Evolutionary conservation across 1,140 invertebrate genomes (phyloP), one percentile per base, ranked within the genome.

Genomic region (Lepidurus packardi): DNA sequence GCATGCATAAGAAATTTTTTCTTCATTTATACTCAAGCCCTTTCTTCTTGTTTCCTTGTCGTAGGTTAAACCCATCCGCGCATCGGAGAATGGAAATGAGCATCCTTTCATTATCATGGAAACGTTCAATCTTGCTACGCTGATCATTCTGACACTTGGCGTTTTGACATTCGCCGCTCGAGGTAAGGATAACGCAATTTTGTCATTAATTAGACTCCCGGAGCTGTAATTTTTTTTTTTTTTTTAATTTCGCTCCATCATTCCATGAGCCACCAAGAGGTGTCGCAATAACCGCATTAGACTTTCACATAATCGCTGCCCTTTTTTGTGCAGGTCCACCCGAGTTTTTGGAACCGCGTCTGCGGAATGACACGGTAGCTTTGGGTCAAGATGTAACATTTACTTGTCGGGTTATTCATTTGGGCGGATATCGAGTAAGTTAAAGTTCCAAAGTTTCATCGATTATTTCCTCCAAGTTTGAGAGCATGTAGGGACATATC

Each of bases 321-420:
- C 53, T 16, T 65, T 65, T 65, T 1, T 34, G 8, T 65, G 3
- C n/a, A 65, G 53, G 53, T 65, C 53, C 53, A 16, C 53, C 53
- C 53, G 53, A 65, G 53, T 65, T 65, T 65, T 65, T 65, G 53
- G 53, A 65, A 16, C 53, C 53, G 3, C 53, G 53, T 65, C 21
- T 97, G 81, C 92, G 93, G 82, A 96, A 97, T 84, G 88, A 93
- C 78, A 95, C 93, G 9, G 92, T 95, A 43, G 90, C 93, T 65
- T 91, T 94, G 85, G 94, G 94, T 47, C 87, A 93, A 73, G 94
- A 95, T 83, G 89, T 94, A 25, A 91, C 89, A 80, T 94, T 96
- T 84, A 94, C 94, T 10, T 96, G 94, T 83, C 91, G 93, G 77
- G 93, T 96, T 80, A 94, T 94, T 84, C 92, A 94, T 86, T 88